Evolutionary conservation across 64 coral and sea anemone species (phyloP).

Genomic region (Montipora cactus): DNA sequence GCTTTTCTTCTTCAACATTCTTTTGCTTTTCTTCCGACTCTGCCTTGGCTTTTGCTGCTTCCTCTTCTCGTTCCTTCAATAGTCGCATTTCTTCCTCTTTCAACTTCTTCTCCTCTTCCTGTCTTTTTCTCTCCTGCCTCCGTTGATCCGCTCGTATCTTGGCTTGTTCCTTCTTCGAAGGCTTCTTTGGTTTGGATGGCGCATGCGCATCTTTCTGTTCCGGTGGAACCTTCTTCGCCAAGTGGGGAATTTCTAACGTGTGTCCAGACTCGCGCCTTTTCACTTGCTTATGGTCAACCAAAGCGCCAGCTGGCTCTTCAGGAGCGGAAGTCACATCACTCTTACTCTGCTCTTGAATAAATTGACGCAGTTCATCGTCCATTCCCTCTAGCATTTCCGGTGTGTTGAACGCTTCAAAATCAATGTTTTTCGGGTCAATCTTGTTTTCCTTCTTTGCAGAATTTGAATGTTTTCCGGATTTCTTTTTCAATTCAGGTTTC

Average conservation of each 20-base stretch:
- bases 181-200: conserved; percentile 83
- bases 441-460: conserved; percentile 68
- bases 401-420: conserved; percentile 89
- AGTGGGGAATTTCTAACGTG: conserved; percentile 59
- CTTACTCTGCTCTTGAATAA: conserved; percentile 70
- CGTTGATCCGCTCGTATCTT: conserved; percentile 74
- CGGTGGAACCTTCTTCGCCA: conserved; percentile 30
- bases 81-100: conserved; percentile 76
- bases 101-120: conserved; percentile 77
- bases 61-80: conserved; percentile 64
- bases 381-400: conserved; percentile 89
- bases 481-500: conserved; percentile 76
- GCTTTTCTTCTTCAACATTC: conserved; percentile 85
- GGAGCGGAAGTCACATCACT: conserved; percentile 10
- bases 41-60: conserved; percentile 33
- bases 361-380: conserved; percentile 87
- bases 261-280: conserved; percentile 23
- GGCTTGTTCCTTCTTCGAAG: conserved; percentile 78
- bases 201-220: conserved; percentile 84
- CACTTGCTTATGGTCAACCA: background rate
- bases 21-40: conserved; percentile 82
- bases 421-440: conserved; percentile 85
- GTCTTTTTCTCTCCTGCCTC: conserved; percentile 76
- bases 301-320: background rate
- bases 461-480: conserved; percentile 54